Conservation (phyloP, 2,888 invertebrate species). For the Ptycholaimellus sp. region DNA sequence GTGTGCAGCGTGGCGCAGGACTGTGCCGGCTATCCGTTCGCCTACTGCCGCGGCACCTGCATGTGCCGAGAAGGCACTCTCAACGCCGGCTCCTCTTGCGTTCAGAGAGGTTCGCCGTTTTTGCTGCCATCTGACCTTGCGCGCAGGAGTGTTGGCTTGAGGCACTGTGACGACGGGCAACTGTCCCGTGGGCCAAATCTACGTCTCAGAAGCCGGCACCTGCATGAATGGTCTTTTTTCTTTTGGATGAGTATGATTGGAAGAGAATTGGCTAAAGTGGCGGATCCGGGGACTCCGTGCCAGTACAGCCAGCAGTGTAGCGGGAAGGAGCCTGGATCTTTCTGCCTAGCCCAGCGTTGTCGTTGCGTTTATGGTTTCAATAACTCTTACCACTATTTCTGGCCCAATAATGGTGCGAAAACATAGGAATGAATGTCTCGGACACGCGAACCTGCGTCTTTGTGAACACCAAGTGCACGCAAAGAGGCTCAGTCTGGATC, state of each 20-base stretch:
- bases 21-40: conserved; percentile 23
- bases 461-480: conserved; percentile 19
- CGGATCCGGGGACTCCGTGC: conserved; percentile 21
- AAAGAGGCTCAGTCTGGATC: conserved; percentile 22
- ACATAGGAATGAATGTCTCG: conserved; percentile 20
- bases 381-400: too few species aligned
- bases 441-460: conserved; percentile 19
- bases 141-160: background rate
- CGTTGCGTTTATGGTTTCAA: conserved; percentile 8
- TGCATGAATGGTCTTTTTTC: conserved; percentile 19
- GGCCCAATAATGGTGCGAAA: conserved; percentile 12
- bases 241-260: background rate
- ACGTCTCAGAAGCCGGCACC: conserved; percentile 22
- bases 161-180: conserved; percentile 7
- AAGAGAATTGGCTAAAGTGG: conserved; percentile 10
- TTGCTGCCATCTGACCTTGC: background rate
- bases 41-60: conserved; percentile 22
- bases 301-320: conserved; percentile 25
- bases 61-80: conserved; percentile 19
- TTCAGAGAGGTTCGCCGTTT: conserved; percentile 10
- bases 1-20: conserved; percentile 17
- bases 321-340: conserved; percentile 20
- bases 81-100: conserved; percentile 23
- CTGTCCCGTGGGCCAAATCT: conserved; percentile 19
- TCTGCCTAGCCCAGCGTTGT: conserved; percentile 15